A percentile compares a stretch with the other conserved stretches of the same genome.
These are phyloP conservation scores for Numida meleagris DNA, from an alignment of 2,113 vertebrate species.

Conservation along the genomic window DNA sequence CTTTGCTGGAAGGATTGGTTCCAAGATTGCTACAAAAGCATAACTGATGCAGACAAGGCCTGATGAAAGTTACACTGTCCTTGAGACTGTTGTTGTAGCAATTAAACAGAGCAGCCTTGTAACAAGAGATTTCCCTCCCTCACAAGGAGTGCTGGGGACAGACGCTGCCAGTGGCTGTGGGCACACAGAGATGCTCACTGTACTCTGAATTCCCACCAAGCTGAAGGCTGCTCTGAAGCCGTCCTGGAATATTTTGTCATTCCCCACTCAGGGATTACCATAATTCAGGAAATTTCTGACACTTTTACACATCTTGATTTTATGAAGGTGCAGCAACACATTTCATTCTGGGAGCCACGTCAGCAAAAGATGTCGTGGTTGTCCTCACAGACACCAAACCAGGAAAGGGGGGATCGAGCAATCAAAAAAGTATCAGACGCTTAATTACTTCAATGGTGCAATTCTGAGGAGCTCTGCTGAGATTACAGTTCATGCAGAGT, in stretches of 20 bases:
- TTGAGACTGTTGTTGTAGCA: background rate
- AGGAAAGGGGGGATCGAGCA: constrained; percentile 28
- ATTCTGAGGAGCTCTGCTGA: background rate
- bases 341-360: background rate
- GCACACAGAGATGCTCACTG: background rate
- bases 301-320: background rate
- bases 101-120: background rate
- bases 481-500: background rate
- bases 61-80: background rate
- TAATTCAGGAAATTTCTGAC: background rate
- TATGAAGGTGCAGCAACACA: background rate
- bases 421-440: constrained; percentile 32
- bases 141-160: background rate
- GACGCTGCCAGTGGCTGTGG: background rate
- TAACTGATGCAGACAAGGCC: background rate
- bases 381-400: constrained; percentile 28
- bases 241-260: background rate
- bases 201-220: background rate
- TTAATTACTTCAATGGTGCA: constrained; percentile 20
- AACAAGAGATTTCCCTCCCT: background rate
- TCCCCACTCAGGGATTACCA: background rate
- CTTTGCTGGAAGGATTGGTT: background rate
- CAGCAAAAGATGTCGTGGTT: background rate
- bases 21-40: background rate
- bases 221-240: background rate